phyloP scores from a whole-genome alignment of 2,797 vertebrate genomes.

The Pachyuromys duprasi region DNA sequence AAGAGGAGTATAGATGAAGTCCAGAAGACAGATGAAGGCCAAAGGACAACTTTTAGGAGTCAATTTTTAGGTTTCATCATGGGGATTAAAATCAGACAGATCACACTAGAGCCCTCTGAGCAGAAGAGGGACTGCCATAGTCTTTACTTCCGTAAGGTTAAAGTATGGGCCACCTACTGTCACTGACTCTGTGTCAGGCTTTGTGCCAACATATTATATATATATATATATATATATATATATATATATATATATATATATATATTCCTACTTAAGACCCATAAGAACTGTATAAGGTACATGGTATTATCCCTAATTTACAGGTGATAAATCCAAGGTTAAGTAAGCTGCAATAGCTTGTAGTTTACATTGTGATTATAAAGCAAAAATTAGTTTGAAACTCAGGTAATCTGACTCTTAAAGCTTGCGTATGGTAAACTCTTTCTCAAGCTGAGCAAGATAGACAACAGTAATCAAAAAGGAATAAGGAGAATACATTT shows the following conservation, averaged over 20 bases:
- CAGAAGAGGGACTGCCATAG: background rate
- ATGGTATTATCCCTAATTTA: constrained; percentile 8
- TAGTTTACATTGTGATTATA: background rate
- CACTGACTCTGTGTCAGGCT: background rate
- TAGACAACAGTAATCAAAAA: constrained; percentile 20
- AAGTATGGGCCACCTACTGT: background rate
- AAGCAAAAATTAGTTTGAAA: constrained; percentile 32
- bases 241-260: too few species aligned
- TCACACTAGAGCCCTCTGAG: background rate
- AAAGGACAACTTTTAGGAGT: background rate
- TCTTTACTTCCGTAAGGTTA: background rate
- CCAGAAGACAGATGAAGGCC: background rate
- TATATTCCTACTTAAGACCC: background rate
- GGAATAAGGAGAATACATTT: constrained; percentile 3
- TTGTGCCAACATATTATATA: background rate
- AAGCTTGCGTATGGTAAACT: background rate
- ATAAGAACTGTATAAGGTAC: background rate
- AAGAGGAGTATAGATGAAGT: background rate
- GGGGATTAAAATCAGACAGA: background rate
- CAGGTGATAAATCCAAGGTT: constrained; percentile 27
- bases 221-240: too few species aligned
- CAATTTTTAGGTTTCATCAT: background rate
- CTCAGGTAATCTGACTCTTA: constrained; percentile 1
- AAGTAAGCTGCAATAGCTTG: constrained; percentile 19
- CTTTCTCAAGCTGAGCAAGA: background rate